phyloP scores from a whole-genome alignment of 2,888 invertebrate genomes.

The Hypomecis punctinalis region DNA sequence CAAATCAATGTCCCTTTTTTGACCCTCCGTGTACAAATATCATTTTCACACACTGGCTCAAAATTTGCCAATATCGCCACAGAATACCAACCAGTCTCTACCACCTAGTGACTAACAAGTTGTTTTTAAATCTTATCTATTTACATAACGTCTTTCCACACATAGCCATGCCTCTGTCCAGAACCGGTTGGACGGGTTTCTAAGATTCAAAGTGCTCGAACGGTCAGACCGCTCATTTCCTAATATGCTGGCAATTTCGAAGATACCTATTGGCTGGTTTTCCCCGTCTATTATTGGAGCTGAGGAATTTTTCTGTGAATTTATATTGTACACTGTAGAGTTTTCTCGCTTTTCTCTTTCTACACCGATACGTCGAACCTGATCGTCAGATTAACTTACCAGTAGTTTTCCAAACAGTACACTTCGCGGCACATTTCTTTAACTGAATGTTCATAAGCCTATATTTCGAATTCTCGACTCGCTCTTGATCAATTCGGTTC shows the following conservation, averaged over 20 bases:
- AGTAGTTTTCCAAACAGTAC: no score
- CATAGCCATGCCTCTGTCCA: constrained; percentile 15
- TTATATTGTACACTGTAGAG: not conserved
- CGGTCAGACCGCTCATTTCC: constrained; percentile 15
- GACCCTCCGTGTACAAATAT: no score
- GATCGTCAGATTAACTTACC: no score
- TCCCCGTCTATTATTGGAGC: not conserved
- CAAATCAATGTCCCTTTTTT: no score
- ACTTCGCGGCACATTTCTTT: no score
- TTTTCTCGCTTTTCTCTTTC: not conserved
- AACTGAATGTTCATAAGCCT: no score
- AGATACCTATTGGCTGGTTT: constrained; percentile 8
- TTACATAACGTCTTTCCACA: constrained; percentile 18
- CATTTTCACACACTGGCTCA: not conserved
- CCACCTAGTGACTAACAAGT: constrained; percentile 7
- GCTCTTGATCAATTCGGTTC: no score
- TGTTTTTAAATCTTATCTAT: constrained; percentile 13
- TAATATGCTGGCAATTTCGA: constrained; percentile 10
- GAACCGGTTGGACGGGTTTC: constrained; percentile 12
- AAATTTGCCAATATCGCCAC: not conserved
- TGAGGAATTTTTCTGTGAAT: not conserved
- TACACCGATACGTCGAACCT: not conserved
- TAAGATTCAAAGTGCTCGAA: constrained; percentile 3
- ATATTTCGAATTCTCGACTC: no score
- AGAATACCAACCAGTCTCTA: not conserved